Evolutionary conservation across 2,888 invertebrate genomes (phyloP).

Genomic region (Candidula unifasciata): DNA sequence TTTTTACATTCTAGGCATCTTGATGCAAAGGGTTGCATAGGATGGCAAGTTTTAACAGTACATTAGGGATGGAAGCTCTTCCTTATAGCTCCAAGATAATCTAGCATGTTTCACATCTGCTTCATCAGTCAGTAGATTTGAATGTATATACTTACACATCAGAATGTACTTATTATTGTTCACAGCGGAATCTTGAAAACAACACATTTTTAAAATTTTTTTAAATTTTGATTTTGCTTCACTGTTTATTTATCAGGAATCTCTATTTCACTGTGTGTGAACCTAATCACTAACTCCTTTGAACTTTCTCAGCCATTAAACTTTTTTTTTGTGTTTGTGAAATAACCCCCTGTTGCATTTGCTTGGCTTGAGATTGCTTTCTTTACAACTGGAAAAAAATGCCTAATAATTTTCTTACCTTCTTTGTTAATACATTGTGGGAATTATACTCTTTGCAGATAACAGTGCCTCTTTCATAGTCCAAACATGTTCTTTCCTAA

Average conservation of each 20-base stretch:
- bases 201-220: too few relatives aligned
- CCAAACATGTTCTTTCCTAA: background rate
- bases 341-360: background rate
- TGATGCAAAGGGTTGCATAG: conserved; percentile 46
- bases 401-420: background rate
- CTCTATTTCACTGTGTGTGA: background rate
- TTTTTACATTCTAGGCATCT: conserved; percentile 49
- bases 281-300: background rate
- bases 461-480: background rate
- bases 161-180: background rate
- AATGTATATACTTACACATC: background rate
- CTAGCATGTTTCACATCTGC: conserved; percentile 41
- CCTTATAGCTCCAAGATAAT: conserved; percentile 31
- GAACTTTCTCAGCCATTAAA: background rate
- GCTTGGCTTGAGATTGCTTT: background rate
- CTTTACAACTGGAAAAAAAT: background rate
- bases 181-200: background rate
- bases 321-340: background rate
- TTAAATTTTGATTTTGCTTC: background rate
- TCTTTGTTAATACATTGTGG: background rate
- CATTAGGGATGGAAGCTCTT: background rate
- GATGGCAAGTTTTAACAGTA: conserved; percentile 29
- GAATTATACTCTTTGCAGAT: too few relatives aligned
- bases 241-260: background rate
- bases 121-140: conserved; percentile 11